These are phyloP conservation scores for Genyomyrus donnyi DNA, from an alignment of 2,113 vertebrate species.

Conservation along the genomic window DNA sequence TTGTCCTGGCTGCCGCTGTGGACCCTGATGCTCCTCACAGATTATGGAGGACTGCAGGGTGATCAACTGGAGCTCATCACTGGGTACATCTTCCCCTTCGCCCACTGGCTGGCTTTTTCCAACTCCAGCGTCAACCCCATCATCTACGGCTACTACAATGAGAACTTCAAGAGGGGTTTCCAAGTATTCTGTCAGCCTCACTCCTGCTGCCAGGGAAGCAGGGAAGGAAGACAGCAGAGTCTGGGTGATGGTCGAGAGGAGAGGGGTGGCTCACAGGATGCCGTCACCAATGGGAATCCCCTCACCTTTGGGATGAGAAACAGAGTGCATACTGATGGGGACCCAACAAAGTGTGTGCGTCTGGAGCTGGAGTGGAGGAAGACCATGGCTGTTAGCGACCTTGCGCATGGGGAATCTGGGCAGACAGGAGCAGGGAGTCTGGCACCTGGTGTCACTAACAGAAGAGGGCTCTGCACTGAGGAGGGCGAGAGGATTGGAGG, in stretches of 20 bases:
- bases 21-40: conserved; percentile 67
- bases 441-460: conserved; percentile 17
- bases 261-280: conserved; percentile 28
- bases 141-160: conserved; percentile 72
- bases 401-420: conserved; percentile 24
- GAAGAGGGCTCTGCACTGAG: conserved; percentile 35
- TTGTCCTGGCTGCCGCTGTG: conserved; percentile 71
- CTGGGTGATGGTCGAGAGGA: conserved; percentile 26
- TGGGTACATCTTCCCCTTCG: conserved; percentile 65
- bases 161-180: conserved; percentile 69
- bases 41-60: conserved; percentile 55
- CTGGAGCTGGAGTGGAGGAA: conserved; percentile 38
- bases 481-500: conserved; percentile 34
- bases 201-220: conserved; percentile 14
- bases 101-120: conserved; percentile 72
- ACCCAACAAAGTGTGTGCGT: conserved; percentile 25
- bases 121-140: conserved; percentile 72
- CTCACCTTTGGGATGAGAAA: conserved; percentile 46
- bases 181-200: conserved; percentile 50
- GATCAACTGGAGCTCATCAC: conserved; percentile 58
- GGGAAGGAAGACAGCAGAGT: conserved; percentile 17
- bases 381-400: conserved; percentile 23
- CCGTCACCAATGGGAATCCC: conserved; percentile 32
- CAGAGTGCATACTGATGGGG: conserved; percentile 51
- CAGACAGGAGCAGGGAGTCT: background rate